Evolutionary conservation across 2,797 vertebrate genomes (phyloP).

Genomic region (Sebastes goodei): DNA sequence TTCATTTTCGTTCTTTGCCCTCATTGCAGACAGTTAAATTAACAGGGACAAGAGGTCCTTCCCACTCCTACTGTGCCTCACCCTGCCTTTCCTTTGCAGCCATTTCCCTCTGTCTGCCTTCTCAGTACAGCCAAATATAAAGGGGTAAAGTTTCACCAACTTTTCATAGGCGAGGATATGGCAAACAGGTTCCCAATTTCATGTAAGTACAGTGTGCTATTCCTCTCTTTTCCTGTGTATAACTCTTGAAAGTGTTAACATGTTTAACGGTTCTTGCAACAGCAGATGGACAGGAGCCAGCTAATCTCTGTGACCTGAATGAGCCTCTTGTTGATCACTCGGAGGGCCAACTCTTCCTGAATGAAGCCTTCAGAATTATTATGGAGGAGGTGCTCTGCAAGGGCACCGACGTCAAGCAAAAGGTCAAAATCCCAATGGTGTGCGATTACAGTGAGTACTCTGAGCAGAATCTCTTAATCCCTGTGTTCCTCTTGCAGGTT

Average conservation of each 20-base stretch:
- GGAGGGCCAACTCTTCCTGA: slow-evolving; percentile 83
- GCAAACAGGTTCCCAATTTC: not conserved
- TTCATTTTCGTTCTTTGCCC: not conserved
- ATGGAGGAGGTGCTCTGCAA: slow-evolving; percentile 86
- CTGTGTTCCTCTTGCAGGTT: slow-evolving; percentile 76
- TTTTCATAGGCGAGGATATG: not conserved
- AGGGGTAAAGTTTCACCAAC: not conserved
- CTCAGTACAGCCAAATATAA: not conserved
- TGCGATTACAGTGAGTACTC: not conserved
- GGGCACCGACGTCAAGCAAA: slow-evolving; percentile 82
- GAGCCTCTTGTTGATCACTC: slow-evolving; percentile 63
- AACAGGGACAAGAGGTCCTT: slow-evolving; percentile 32
- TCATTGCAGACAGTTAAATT: slow-evolving; percentile 13
- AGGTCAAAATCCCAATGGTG: slow-evolving; percentile 71
- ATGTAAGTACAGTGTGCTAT: slow-evolving; percentile 43
- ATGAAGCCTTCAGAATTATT: slow-evolving; percentile 83
- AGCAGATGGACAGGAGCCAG: slow-evolving; percentile 21
- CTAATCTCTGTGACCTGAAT: slow-evolving; percentile 28
- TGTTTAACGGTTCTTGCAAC: not conserved
- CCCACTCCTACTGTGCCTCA: not conserved
- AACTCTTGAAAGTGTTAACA: not conserved
- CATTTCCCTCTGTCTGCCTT: not conserved
- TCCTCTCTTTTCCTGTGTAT: not conserved
- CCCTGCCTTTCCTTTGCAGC: not conserved
- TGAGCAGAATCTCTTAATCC: not conserved